Percentiles rank a stretch among this genome's conserved stretches.
These are phyloP conservation scores for Cettia cetti DNA, from an alignment of 2,113 vertebrate genomes.

Conservation along the genomic window DNA sequence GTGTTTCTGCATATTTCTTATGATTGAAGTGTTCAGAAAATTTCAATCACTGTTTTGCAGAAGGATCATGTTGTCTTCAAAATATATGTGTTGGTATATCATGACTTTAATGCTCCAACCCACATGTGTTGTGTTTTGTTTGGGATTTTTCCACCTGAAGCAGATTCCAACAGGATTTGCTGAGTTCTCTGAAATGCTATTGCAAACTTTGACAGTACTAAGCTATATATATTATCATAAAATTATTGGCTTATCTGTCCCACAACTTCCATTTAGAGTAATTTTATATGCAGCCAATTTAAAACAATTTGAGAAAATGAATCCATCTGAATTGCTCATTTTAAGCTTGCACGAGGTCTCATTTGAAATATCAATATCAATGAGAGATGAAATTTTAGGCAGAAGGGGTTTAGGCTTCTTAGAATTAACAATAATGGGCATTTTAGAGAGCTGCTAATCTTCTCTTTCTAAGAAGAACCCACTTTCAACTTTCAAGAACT, in stretches of 20 bases:
- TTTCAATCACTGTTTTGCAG: background rate
- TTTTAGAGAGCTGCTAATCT: background rate
- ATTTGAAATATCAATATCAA: background rate
- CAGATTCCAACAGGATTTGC: background rate
- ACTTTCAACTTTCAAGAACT: background rate
- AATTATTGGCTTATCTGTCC: background rate
- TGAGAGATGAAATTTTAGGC: background rate
- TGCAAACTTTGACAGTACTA: background rate
- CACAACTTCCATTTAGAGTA: background rate
- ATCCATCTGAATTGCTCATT: slow-evolving; percentile 1
- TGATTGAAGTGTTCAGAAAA: background rate
- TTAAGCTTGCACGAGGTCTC: background rate
- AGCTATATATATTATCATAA: background rate
- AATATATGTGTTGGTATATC: background rate
- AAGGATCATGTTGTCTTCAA: background rate
- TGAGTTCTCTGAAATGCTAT: background rate
- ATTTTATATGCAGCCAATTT: slow-evolving; percentile 22
- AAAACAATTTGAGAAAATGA: slow-evolving; percentile 61
- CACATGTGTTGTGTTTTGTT: background rate
- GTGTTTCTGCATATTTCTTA: background rate
- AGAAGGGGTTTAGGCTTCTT: background rate
- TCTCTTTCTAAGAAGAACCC: background rate
- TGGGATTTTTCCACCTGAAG: background rate
- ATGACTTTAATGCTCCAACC: background rate
- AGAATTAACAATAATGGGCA: background rate